Evolutionary conservation across 2,113 vertebrate species (phyloP).

Genomic region (Colistium nudipinnis): DNA sequence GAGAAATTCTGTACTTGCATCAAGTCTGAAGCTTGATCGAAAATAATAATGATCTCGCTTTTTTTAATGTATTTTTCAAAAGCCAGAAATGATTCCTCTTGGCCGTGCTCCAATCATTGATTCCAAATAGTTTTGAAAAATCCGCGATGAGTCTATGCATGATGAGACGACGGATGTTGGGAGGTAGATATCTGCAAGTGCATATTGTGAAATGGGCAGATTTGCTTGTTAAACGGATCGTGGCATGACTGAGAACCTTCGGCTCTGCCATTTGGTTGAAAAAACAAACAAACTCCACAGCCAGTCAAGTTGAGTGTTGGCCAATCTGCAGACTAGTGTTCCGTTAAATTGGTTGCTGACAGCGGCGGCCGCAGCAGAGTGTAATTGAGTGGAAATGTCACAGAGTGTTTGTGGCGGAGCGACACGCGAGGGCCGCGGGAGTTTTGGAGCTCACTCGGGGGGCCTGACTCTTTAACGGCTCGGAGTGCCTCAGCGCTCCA

Average conservation of each 20-base stretch:
- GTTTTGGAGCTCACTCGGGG: constrained; percentile 29
- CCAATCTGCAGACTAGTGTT: constrained; percentile 27
- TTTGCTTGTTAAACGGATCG: too few species aligned
- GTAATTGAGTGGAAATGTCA: constrained; percentile 58
- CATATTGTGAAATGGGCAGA: neutral
- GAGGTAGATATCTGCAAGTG: too few species aligned
- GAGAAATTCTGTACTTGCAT: too few species aligned
- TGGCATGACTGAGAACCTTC: too few species aligned
- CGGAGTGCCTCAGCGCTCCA: constrained; percentile 33
- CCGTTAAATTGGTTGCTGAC: constrained; percentile 43
- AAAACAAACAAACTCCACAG: neutral
- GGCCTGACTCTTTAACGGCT: constrained; percentile 21
- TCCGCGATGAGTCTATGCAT: too few species aligned
- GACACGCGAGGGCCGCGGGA: constrained; percentile 53
- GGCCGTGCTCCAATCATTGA: too few species aligned
- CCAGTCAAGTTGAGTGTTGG: constrained; percentile 18
- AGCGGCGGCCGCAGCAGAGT: constrained; percentile 24
- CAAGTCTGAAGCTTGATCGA: too few species aligned
- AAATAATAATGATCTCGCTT: too few species aligned
- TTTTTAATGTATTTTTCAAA: too few species aligned
- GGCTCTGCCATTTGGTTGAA: neutral
- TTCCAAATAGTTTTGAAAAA: too few species aligned
- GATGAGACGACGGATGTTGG: too few species aligned
- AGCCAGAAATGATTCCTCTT: too few species aligned
- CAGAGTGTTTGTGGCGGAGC: constrained; percentile 31